phyloP scores from a whole-genome alignment of 2,113 vertebrate genomes.

The Odobenus rosmarus region DNA sequence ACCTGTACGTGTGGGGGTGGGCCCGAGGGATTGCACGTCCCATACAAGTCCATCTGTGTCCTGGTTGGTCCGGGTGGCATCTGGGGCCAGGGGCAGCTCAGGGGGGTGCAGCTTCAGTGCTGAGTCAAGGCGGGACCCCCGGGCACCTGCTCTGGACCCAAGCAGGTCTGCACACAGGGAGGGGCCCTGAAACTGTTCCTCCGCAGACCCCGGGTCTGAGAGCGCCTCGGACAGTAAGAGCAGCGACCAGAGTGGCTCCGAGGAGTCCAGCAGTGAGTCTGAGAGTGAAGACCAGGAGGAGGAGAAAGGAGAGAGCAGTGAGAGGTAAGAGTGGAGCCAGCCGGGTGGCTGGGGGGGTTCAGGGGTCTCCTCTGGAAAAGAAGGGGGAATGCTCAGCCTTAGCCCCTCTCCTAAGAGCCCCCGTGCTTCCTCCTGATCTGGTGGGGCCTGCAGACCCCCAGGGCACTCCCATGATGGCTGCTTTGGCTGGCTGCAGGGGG shows the following conservation, averaged over 20 bases:
- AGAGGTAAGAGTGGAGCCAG: slow-evolving; percentile 84
- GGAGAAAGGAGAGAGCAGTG: slow-evolving; percentile 88
- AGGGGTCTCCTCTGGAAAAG: neutral
- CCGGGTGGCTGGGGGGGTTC: neutral
- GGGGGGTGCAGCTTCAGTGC: neutral
- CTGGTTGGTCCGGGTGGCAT: neutral
- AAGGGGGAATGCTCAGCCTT: neutral
- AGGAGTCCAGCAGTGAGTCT: slow-evolving; percentile 87
- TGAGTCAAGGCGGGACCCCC: neutral
- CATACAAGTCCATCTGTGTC: neutral
- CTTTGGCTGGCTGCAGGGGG: neutral
- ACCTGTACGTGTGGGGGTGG: neutral
- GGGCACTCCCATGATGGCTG: accelerated
- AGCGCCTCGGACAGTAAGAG: slow-evolving; percentile 88
- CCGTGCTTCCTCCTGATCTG: neutral
- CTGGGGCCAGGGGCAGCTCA: neutral
- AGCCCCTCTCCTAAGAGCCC: neutral
- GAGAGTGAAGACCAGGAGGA: slow-evolving; percentile 88
- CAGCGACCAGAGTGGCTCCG: slow-evolving; percentile 84
- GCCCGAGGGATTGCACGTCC: neutral
- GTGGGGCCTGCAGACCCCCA: neutral
- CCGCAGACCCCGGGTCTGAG: slow-evolving; percentile 90
- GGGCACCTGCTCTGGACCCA: neutral
- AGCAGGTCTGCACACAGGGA: neutral
- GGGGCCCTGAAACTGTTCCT: neutral